phyloP scores from a whole-genome alignment of 2,113 vertebrate species.

The Neodon shergylaensis region DNA sequence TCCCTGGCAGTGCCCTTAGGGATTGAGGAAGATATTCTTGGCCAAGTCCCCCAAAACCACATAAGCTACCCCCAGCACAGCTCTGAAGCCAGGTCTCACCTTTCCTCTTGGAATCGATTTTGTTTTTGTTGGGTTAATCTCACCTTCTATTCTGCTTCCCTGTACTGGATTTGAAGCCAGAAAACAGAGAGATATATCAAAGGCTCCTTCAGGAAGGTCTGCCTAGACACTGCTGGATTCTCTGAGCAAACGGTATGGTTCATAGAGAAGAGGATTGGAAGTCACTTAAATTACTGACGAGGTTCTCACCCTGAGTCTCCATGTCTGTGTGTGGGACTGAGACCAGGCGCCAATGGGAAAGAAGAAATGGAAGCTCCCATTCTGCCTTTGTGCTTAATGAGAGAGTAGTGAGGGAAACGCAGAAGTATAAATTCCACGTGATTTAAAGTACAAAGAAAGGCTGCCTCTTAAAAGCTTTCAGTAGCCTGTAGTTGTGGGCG shows the following conservation, averaged over 20 bases:
- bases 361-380: neutral
- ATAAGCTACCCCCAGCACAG: no score
- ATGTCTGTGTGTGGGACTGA: neutral
- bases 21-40: neutral
- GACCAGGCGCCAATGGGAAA: neutral
- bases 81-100: neutral
- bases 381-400: neutral
- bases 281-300: neutral
- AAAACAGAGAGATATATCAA: no score
- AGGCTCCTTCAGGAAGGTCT: neutral
- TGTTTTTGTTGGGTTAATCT: neutral
- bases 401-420: neutral
- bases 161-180: neutral
- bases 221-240: no score
- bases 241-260: no score
- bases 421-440: neutral
- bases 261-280: accelerated
- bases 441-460: neutral
- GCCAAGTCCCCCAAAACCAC: no score
- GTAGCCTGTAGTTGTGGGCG: neutral
- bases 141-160: accelerated
- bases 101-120: neutral
- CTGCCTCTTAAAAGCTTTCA: no score
- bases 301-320: neutral
- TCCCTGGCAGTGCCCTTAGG: accelerated